phyloP scores from a whole-genome alignment of 2,113 vertebrate genomes.

The Podilymbus podiceps region DNA sequence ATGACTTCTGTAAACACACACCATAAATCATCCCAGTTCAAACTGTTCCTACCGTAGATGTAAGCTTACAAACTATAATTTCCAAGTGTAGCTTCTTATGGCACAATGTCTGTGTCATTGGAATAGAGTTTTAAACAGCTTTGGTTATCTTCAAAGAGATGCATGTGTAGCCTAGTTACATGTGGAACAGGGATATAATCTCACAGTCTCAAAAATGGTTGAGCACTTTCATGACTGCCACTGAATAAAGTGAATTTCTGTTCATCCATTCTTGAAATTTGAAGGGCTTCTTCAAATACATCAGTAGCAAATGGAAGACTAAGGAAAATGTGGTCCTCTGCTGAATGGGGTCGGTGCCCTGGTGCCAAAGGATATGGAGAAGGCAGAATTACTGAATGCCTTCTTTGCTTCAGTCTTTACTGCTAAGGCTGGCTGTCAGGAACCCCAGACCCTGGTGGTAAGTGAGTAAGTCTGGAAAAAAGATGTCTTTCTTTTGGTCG shows the following conservation, averaged over 20 bases:
- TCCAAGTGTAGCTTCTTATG: neutral
- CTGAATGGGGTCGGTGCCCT: no score
- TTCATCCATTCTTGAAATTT: neutral
- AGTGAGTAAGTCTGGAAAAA: no score
- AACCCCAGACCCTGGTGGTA: no score
- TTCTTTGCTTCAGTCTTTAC: no score
- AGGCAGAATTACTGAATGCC: no score
- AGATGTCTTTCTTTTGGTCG: no score
- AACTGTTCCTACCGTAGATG: fast-evolving
- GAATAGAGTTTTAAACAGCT: neutral
- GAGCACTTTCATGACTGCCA: fast-evolving
- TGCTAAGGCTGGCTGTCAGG: no score
- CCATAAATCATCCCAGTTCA: neutral
- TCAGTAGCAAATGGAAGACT: no score
- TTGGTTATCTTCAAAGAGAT: neutral
- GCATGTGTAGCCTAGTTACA: neutral
- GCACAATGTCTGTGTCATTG: neutral
- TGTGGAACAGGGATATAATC: neutral
- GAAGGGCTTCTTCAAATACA: no score
- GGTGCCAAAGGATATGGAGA: no score
- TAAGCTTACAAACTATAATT: neutral
- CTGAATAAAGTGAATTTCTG: neutral
- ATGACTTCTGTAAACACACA: neutral
- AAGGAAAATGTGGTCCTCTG: no score
- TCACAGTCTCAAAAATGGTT: neutral